Conservation (phyloP, 2,113 vertebrate genomes). For the Blennius ocellaris region DNA sequence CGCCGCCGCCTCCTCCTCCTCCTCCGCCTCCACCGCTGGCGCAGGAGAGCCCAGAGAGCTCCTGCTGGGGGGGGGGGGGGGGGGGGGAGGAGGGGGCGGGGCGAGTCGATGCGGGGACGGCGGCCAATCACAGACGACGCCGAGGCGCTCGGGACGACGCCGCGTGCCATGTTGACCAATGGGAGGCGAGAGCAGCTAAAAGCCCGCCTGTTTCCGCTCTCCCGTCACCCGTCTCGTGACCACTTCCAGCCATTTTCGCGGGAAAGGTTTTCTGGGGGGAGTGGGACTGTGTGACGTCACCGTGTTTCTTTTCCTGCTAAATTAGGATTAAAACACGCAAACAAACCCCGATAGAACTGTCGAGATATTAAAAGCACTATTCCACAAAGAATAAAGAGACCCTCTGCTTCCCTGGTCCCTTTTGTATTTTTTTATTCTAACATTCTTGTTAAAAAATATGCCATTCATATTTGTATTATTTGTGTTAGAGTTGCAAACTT, state of each 20-base stretch:
- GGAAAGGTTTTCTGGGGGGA: conserved; percentile 65
- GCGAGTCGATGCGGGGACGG: conserved; percentile 13
- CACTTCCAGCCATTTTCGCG: conserved; percentile 77
- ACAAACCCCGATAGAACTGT: too few relatives aligned
- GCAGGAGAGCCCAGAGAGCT: conserved; percentile 72
- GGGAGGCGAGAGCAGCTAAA: conserved; percentile 6
- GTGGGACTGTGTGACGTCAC: too few relatives aligned
- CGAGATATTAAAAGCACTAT: too few relatives aligned
- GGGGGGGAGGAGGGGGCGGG: conserved; percentile 61
- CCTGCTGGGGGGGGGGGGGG: conserved; percentile 53
- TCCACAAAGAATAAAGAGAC: too few relatives aligned
- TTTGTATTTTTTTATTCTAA: too few relatives aligned
- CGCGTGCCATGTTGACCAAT: conserved; percentile 57
- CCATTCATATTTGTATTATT: too few relatives aligned
- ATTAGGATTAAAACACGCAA: too few relatives aligned
- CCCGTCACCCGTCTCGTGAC: conserved; percentile 64
- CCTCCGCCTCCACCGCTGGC: conserved; percentile 74
- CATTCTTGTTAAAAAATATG: too few relatives aligned
- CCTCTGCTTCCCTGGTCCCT: too few relatives aligned
- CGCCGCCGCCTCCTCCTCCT: conserved; percentile 58
- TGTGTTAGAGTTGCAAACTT: too few relatives aligned
- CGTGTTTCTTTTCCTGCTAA: too few relatives aligned
- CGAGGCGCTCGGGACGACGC: conserved; percentile 1
- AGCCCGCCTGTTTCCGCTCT: conserved; percentile 37
- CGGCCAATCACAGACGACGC: conserved; percentile 66